phyloP scores from a whole-genome alignment of 2,888 invertebrate species.

The Drosophila aldrichi region DNA sequence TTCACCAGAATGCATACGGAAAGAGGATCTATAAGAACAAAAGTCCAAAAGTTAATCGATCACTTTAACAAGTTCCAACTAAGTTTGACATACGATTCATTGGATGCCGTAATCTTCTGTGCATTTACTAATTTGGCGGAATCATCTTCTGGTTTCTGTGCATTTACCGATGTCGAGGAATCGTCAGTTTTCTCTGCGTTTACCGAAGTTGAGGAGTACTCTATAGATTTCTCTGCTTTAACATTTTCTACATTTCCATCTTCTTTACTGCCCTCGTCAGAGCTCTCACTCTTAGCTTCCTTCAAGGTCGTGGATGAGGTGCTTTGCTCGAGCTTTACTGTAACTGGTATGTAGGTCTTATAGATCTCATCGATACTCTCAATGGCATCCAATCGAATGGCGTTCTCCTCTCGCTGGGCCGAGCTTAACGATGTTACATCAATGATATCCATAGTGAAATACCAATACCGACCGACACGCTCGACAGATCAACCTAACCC shows the following conservation, averaged over 20 bases:
- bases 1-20: constrained; percentile 45
- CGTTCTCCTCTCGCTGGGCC: constrained; percentile 14
- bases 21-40: constrained; percentile 5
- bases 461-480: not conserved
- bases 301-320: constrained; percentile 26
- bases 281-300: not conserved
- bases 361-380: constrained; percentile 31
- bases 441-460: constrained; percentile 12
- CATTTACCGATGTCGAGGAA: too few species aligned
- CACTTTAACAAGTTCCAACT: not conserved
- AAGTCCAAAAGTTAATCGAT: not conserved
- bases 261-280: not conserved
- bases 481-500: constrained; percentile 17
- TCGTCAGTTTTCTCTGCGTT: too few species aligned
- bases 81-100: constrained; percentile 4
- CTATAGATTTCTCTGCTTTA: not conserved
- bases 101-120: too few species aligned
- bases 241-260: not conserved
- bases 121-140: too few species aligned
- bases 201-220: too few species aligned
- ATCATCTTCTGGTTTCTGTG: too few species aligned
- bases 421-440: constrained; percentile 18
- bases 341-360: constrained; percentile 12
- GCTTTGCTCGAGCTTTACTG: not conserved
- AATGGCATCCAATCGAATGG: constrained; percentile 6